These are phyloP conservation scores for Melinopterus prodromus DNA, from an alignment of 2,888 invertebrate species.

Conservation along the genomic window DNA sequence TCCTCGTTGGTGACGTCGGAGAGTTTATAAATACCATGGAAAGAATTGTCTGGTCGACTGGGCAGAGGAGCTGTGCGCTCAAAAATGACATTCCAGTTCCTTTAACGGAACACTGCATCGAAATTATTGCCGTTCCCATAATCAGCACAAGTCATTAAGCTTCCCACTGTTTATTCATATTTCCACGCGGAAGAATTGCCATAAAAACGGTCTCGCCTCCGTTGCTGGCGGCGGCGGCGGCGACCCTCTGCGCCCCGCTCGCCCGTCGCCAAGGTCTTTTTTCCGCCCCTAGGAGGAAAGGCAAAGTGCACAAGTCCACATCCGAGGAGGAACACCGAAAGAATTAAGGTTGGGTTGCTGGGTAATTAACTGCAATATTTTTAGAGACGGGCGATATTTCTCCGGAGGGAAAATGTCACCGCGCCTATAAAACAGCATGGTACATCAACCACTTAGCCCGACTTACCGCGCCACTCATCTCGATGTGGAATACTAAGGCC, in stretches of 20 bases:
- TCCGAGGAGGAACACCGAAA: constrained; percentile 51
- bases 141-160: constrained; percentile 60
- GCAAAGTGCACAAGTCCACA: constrained; percentile 48
- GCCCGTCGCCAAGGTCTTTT: constrained; percentile 20
- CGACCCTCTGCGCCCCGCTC: constrained; percentile 32
- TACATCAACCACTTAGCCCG: constrained; percentile 57
- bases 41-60: constrained; percentile 10
- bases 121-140: constrained; percentile 59
- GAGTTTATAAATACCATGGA: not conserved
- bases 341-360: constrained; percentile 58
- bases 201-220: constrained; percentile 44
- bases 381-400: constrained; percentile 53
- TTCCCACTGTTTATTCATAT: constrained; percentile 61
- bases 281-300: constrained; percentile 32
- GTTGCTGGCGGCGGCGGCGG: not conserved
- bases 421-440: constrained; percentile 65
- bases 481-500: constrained; percentile 43
- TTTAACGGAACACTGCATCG: constrained; percentile 57
- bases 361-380: constrained; percentile 62
- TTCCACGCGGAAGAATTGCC: constrained; percentile 51
- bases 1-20: not conserved
- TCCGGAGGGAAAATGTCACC: constrained; percentile 62
- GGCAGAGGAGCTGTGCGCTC: not conserved
- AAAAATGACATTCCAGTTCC: constrained; percentile 56
- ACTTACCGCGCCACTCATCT: constrained; percentile 43